Conservation (phyloP, 92 coral and sea anemone genomes). For the Parazoanthus darwini region DNA sequence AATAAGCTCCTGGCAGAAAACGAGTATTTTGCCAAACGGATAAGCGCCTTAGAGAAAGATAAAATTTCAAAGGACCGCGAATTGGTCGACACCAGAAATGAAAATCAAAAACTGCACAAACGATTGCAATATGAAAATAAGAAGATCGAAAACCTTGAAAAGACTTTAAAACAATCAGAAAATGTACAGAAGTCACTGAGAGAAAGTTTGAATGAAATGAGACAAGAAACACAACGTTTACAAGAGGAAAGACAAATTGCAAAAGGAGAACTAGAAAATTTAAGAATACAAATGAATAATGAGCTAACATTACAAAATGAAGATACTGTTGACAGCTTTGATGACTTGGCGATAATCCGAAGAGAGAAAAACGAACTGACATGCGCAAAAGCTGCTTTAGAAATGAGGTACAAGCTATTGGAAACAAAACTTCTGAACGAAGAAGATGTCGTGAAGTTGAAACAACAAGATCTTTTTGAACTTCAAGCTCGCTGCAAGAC, state of each 20-base stretch:
- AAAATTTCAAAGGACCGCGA: slow-evolving; percentile 40
- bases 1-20: slow-evolving; percentile 38
- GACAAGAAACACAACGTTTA: slow-evolving; percentile 22
- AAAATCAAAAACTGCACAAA: slow-evolving; percentile 41
- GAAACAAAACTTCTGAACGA: slow-evolving; percentile 49
- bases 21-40: neutral
- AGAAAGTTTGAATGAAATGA: slow-evolving; percentile 26
- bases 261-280: neutral
- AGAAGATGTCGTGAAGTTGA: slow-evolving; percentile 45
- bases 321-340: neutral
- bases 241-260: slow-evolving; percentile 14
- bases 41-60: slow-evolving; percentile 28
- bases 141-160: slow-evolving; percentile 39
- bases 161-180: slow-evolving; percentile 15
- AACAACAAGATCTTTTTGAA: slow-evolving; percentile 18
- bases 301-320: neutral
- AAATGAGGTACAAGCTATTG: slow-evolving; percentile 32
- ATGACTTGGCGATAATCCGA: slow-evolving; percentile 22
- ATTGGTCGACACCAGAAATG: slow-evolving; percentile 28
- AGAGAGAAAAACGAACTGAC: slow-evolving; percentile 51
- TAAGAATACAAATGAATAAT: neutral
- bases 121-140: slow-evolving; percentile 45
- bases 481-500: slow-evolving; percentile 41
- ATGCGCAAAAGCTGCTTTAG: slow-evolving; percentile 42
- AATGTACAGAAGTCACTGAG: slow-evolving; percentile 41